Conservation (phyloP, 2,888 invertebrate genomes). For the Ophion costatus region DNA sequence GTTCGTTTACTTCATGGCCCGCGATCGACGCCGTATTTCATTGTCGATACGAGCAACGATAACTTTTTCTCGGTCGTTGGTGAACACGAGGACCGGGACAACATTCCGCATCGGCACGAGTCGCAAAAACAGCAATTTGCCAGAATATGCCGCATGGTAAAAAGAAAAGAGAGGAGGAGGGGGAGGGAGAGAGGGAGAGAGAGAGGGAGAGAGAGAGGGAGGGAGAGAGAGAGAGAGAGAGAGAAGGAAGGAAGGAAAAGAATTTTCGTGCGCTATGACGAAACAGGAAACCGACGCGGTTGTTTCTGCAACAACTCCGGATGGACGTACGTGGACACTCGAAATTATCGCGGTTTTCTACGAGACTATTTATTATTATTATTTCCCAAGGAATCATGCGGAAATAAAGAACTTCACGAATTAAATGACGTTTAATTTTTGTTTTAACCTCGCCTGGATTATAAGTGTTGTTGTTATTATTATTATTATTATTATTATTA, state of each 20-base stretch:
- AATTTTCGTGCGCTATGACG: slow-evolving; percentile 33
- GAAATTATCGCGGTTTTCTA: neutral
- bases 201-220: neutral
- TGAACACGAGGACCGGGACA: neutral
- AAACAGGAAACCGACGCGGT: slow-evolving; percentile 41
- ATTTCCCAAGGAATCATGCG: too few species aligned
- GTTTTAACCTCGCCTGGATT: too few species aligned
- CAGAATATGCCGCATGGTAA: slow-evolving; percentile 12
- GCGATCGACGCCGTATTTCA: neutral
- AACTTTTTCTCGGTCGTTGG: neutral
- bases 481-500: too few species aligned
- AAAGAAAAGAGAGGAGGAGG: neutral
- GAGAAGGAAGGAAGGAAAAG: neutral
- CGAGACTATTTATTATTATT: neutral
- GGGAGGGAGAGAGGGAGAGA: neutral
- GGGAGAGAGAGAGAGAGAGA: slow-evolving; percentile 1
- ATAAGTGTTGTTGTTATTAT: too few species aligned
- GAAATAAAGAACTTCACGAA: too few species aligned
- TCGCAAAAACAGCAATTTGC: slow-evolving; percentile 27
- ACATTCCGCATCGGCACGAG: slow-evolving; percentile 9
- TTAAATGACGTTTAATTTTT: too few species aligned
- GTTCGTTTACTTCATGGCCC: slow-evolving; percentile 4
- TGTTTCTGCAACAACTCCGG: slow-evolving; percentile 23
- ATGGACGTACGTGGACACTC: neutral
- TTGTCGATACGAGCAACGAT: slow-evolving; percentile 16